A percentile compares a stretch with the other conserved stretches of the same genome.
Conservation (phyloP, 2,113 vertebrate species). For the Calypte anna region DNA sequence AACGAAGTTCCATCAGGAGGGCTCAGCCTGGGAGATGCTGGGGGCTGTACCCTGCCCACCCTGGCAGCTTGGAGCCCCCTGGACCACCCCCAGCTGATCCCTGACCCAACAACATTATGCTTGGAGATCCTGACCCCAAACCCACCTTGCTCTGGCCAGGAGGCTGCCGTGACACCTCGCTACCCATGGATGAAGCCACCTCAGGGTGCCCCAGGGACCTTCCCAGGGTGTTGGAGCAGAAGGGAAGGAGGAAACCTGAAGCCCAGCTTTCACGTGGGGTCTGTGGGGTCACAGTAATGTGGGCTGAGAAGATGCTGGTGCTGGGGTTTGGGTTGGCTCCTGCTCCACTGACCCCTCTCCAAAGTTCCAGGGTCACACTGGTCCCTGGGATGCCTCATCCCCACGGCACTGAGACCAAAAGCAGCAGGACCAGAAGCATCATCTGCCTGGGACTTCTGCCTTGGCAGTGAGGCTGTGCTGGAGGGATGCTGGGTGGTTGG, state of each 20-base stretch:
- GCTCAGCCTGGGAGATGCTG: accelerated
- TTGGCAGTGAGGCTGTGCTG: accelerated
- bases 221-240: not conserved
- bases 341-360: too few species aligned
- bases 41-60: not conserved
- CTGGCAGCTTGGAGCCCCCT: not conserved
- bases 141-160: accelerated
- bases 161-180: accelerated
- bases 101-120: not conserved
- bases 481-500: not conserved
- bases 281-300: accelerated
- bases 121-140: accelerated
- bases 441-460: not conserved
- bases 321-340: not conserved
- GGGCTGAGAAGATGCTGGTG: not conserved
- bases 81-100: accelerated
- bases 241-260: not conserved
- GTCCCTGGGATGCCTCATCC: not conserved
- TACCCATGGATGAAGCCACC: too few species aligned
- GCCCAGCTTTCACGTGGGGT: not conserved
- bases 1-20: not conserved
- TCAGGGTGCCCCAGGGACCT: not conserved
- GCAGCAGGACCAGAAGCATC: not conserved
- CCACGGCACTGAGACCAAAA: not conserved
- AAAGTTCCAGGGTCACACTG: not conserved